A percentile compares a stretch with the other conserved stretches of the same genome.
Conservation (phyloP, 37 sponge, comb jelly and placozoan species). For the Theonella swinhoei region DNA sequence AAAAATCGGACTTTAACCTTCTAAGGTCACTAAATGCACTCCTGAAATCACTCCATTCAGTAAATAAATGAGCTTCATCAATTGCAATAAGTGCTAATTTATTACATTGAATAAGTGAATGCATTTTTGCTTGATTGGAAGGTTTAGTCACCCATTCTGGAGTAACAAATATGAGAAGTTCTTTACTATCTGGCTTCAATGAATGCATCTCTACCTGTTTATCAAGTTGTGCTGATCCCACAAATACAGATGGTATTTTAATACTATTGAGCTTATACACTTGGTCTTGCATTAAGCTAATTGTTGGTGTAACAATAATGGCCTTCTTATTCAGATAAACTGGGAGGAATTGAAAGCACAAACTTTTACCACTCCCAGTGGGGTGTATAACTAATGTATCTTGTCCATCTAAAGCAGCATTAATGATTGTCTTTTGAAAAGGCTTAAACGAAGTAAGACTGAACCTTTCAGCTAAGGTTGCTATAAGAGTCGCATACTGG, state of each 20-base stretch:
- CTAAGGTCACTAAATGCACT: slow-evolving; percentile 16
- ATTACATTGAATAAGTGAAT: neutral
- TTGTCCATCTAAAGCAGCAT: neutral
- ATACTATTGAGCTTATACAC: neutral
- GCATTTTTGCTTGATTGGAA: neutral
- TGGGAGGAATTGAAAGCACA: slow-evolving; percentile 8
- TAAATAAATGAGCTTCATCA: slow-evolving; percentile 15
- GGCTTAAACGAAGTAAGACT: slow-evolving; percentile 3
- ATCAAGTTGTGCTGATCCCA: slow-evolving; percentile 20
- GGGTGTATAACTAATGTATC: neutral
- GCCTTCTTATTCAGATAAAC: neutral
- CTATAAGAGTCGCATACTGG: neutral
- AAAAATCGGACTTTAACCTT: slow-evolving; percentile 1
- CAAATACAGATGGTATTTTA: neutral
- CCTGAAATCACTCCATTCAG: slow-evolving; percentile 24
- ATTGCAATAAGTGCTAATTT: slow-evolving; percentile 5
- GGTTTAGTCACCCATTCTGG: slow-evolving; percentile 8
- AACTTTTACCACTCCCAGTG: slow-evolving; percentile 8
- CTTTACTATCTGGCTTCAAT: neutral
- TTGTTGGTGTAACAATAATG: neutral
- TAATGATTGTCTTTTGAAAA: slow-evolving; percentile 1
- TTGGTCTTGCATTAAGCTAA: slow-evolving; percentile 19
- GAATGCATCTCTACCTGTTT: neutral
- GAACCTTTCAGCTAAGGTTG: neutral
- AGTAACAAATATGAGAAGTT: no score